These are phyloP conservation scores for Ormyrus rosae DNA, from an alignment of 2,888 invertebrate species.

Conservation along the genomic window DNA sequence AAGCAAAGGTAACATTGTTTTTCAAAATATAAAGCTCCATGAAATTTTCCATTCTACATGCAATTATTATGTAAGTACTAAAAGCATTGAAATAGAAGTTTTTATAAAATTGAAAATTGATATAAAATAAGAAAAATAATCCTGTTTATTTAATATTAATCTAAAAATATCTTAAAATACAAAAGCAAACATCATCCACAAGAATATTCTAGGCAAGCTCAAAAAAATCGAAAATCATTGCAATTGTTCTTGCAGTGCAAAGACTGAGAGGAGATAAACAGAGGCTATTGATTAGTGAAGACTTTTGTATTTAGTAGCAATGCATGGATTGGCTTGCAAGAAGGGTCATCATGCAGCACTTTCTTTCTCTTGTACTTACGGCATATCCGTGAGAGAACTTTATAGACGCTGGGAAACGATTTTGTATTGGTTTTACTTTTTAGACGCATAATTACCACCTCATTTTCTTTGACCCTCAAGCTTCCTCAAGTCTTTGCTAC, in stretches of 20 bases:
- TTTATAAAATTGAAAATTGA: no score
- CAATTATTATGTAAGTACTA: no score
- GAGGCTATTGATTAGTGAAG: constrained; percentile 54
- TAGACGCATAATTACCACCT: constrained; percentile 70
- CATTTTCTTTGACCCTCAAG: constrained; percentile 8
- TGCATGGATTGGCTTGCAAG: constrained; percentile 8
- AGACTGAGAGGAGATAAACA: constrained; percentile 20
- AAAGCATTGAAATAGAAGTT: no score
- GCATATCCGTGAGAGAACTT: constrained; percentile 74
- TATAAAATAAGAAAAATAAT: no score
- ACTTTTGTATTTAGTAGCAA: constrained; percentile 37
- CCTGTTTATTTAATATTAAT: no score
- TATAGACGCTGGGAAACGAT: constrained; percentile 74
- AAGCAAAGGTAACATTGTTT: no score
- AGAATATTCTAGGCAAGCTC: no score
- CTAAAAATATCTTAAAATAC: no score
- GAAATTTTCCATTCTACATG: no score
- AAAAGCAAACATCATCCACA: no score
- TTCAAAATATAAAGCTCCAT: no score
- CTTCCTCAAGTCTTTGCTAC: not conserved
- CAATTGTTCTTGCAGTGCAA: no score
- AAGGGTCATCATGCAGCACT: not conserved
- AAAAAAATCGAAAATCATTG: not conserved
- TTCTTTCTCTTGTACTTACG: constrained; percentile 66
- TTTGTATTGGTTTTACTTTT: constrained; percentile 73